Base-by-base conservation (phyloP, 2,797 vertebrate genomes). In the Myotis myotis region DNA sequence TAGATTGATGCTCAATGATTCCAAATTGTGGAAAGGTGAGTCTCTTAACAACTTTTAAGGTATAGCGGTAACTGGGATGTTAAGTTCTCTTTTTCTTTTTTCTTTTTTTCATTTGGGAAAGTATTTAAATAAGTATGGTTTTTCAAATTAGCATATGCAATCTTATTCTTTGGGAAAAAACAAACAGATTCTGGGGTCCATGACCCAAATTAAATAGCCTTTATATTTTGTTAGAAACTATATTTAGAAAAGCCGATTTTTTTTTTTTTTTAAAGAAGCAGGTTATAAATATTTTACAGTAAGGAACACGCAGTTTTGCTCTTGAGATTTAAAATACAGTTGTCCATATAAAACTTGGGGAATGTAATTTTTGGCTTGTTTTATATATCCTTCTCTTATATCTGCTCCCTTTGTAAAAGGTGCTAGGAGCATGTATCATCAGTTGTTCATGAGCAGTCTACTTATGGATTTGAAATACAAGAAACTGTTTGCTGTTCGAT, bases 381-480 rank as follows among this genome's bases (percentile, higher is more conserved):
- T 80, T 22, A 6, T 79, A 16, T 53, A 7, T 85, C 28, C 6
- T 70, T 33, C 20, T 13, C n/a, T 95, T 38, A 85, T 3, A 30
- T 36, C 70, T 94, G 11, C 17, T 92, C 87, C 87, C 96, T 96
- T 93, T 91, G 81, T 95, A 95, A 87, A 93, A 99, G 99, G 99
- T 95, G 99, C 99, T 5, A 99, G 99, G 97, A 99, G 98, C 96
- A 98, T 99, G 25, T 99, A 99, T 97, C 99, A 99, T 95, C 99
- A 99, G 97, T 98, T 99, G 94, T 98, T 99, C 95, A 99, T 99
- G 99, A 99, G 99, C 98, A 99, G 99, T 94, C 98, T 99, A 11
- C 99, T 99, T 91, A 99, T 99, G 99, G 99, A 99, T 97, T 98
- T 99, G 94, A 99, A 99, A 93, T 99, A 99, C 96, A 99, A 99